phyloP scores from a whole-genome alignment of 2,888 invertebrate genomes.

The Tholera decimalis region DNA sequence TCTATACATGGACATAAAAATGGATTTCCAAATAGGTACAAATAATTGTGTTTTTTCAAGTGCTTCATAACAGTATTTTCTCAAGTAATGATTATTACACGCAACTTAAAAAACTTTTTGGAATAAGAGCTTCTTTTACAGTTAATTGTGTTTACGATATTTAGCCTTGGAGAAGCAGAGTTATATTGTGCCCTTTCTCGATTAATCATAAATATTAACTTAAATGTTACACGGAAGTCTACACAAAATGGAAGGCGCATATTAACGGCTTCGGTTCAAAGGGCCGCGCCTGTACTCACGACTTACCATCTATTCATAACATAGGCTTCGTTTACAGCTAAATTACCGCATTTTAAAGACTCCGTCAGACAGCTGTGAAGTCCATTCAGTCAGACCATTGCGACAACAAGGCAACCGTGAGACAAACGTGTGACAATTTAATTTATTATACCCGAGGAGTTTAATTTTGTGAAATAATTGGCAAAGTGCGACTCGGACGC shows the following conservation, averaged over 20 bases:
- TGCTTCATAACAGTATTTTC: too few species aligned
- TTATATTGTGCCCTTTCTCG: slow-evolving; percentile 18
- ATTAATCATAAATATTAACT: slow-evolving; percentile 39
- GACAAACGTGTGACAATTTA: neutral
- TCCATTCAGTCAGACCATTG: too few species aligned
- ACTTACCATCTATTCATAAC: slow-evolving; percentile 27
- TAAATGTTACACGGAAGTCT: slow-evolving; percentile 49
- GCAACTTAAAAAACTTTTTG: too few species aligned
- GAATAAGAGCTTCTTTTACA: too few species aligned
- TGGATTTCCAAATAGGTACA: too few species aligned
- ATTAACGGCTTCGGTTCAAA: slow-evolving; percentile 50
- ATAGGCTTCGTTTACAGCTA: slow-evolving; percentile 34
- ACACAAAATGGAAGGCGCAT: slow-evolving; percentile 18
- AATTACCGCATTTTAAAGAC: slow-evolving; percentile 16
- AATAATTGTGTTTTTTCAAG: too few species aligned
- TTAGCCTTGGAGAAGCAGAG: neutral
- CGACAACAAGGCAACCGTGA: neutral
- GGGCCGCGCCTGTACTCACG: slow-evolving; percentile 30
- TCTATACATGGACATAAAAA: too few species aligned
- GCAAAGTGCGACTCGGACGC: too few species aligned
- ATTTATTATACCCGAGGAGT: too few species aligned
- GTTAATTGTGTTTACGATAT: too few species aligned
- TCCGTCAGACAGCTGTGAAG: neutral
- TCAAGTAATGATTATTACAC: too few species aligned
- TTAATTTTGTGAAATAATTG: too few species aligned